Evolutionary conservation across 2,113 vertebrate genomes (phyloP).

Genomic region (Sciurus niger): DNA sequence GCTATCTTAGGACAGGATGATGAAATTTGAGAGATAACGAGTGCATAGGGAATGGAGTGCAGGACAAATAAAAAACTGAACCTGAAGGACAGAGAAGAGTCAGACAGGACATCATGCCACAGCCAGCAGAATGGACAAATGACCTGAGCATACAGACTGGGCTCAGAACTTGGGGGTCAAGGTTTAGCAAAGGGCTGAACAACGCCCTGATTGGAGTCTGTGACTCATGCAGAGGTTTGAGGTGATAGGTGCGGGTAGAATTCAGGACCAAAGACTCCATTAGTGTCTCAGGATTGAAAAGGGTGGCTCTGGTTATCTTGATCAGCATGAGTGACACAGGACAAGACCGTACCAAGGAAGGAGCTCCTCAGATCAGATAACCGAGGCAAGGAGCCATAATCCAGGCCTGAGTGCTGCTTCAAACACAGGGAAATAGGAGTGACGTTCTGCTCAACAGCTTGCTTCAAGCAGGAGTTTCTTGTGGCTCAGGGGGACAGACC

Average conservation of each 20-base stretch:
- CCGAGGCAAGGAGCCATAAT: too few relatives aligned
- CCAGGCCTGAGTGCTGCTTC: neutral
- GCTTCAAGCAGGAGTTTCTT: neutral
- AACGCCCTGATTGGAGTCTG: neutral
- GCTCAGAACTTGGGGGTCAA: neutral
- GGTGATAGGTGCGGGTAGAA: neutral
- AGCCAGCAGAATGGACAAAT: too few relatives aligned
- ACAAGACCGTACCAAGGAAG: neutral
- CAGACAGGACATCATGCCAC: too few relatives aligned
- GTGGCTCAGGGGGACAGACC: neutral
- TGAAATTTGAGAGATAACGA: neutral
- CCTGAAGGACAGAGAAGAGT: neutral
- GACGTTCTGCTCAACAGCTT: too few relatives aligned
- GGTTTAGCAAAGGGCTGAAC: neutral
- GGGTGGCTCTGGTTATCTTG: neutral
- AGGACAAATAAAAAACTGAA: neutral
- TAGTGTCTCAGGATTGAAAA: neutral
- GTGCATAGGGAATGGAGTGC: accelerated
- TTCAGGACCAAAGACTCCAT: neutral
- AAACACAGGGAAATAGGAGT: neutral
- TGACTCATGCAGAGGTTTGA: neutral
- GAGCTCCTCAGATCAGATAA: neutral
- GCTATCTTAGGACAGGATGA: neutral
- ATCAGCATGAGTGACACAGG: neutral
- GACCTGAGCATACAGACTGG: too few relatives aligned